Conservation (phyloP, 2,113 vertebrate genomes). For the Ceratotherium simum region DNA sequence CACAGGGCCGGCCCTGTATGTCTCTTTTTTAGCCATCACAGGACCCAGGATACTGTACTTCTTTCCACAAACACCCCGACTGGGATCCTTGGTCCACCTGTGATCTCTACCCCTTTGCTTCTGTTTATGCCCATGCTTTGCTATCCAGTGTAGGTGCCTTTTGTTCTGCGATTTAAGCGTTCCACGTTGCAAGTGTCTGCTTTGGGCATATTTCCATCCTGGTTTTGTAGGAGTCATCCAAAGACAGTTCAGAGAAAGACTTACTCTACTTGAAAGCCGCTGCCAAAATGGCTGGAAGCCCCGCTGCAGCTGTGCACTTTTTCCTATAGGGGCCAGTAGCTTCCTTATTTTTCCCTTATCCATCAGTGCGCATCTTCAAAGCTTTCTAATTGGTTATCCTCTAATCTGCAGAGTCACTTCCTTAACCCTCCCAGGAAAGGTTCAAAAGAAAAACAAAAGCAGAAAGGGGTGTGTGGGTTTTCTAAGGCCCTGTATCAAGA, state of each 20-base stretch:
- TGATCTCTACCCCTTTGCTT: background rate
- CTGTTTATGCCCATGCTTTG: background rate
- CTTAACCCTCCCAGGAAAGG: background rate
- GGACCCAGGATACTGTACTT: background rate
- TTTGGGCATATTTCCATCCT: background rate
- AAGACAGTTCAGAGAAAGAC: background rate
- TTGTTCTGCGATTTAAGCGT: background rate
- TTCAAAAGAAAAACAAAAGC: background rate
- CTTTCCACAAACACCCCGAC: background rate
- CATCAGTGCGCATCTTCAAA: background rate
- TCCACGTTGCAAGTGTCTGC: background rate
- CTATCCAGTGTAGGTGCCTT: background rate
- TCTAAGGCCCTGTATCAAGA: background rate
- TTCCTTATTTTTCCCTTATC: background rate
- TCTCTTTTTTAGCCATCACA: background rate
- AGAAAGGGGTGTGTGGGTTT: background rate
- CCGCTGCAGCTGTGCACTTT: fast-evolving
- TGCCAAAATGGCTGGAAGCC: background rate
- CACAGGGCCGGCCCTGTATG: too few relatives aligned
- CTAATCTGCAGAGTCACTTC: background rate
- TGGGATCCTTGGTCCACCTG: background rate
- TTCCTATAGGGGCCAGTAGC: background rate
- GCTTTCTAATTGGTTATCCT: background rate
- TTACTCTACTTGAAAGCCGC: background rate
- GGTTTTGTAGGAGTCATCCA: background rate